Percentiles rank a stretch among this genome's conserved stretches.
These are phyloP conservation scores for Pelosia muscerda DNA, from an alignment of 2,888 invertebrate species.

Conservation along the genomic window DNA sequence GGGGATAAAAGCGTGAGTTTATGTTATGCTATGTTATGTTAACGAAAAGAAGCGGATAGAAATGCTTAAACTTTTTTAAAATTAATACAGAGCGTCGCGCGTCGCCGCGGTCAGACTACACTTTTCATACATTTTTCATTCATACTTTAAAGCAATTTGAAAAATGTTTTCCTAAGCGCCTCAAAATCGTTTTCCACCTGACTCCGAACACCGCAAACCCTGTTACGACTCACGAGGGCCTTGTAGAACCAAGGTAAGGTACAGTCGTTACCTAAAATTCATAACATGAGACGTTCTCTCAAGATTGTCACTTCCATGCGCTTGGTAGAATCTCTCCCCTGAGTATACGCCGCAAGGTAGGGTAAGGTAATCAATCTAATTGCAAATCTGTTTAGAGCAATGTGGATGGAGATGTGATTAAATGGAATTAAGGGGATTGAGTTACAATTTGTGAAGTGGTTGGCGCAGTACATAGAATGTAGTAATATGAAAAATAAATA, in stretches of 20 bases:
- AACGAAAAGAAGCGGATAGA: no score
- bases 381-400: constrained; percentile 16
- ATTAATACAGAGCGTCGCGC: not conserved
- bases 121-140: not conserved
- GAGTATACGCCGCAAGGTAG: constrained; percentile 9
- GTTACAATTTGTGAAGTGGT: constrained; percentile 10
- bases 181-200: constrained; percentile 14
- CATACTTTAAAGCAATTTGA: constrained; percentile 6
- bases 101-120: no score
- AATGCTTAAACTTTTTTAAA: no score
- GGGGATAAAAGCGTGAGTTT: no score
- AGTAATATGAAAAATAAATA: no score
- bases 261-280: constrained; percentile 11
- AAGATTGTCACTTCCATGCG: constrained; percentile 8
- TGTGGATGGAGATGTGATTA: not conserved
- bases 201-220: constrained; percentile 24
- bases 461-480: not conserved
- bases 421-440: constrained; percentile 7
- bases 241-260: constrained; percentile 32
- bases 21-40: no score
- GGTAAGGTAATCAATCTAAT: constrained; percentile 17
- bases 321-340: constrained; percentile 4
- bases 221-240: constrained; percentile 34
- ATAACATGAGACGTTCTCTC: not conserved
- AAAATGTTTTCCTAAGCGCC: constrained; percentile 12